phyloP scores from a whole-genome alignment of 1,140 invertebrate species.

The Zaprionus africanus region DNA sequence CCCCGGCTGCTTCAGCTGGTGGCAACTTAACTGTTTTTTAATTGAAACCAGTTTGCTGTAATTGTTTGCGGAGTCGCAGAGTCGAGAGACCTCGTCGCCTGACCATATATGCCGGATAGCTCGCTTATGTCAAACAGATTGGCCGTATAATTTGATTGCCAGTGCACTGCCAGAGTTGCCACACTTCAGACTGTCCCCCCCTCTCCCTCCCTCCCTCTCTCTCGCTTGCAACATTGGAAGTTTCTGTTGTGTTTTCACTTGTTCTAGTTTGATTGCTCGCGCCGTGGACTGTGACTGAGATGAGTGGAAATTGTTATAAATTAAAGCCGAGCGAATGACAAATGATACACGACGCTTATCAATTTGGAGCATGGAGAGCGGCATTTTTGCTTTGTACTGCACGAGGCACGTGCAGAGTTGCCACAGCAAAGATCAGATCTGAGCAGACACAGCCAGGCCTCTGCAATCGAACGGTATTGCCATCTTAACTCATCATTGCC shows the following conservation, averaged over 20 bases:
- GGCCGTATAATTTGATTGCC: constrained; percentile 64
- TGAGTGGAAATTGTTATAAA: constrained; percentile 69
- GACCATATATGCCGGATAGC: constrained; percentile 70
- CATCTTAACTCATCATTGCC: neutral
- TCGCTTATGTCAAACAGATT: constrained; percentile 78
- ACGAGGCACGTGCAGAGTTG: constrained; percentile 1
- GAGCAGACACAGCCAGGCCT: neutral
- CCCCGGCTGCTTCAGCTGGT: neutral
- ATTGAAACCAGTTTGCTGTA: constrained; percentile 79
- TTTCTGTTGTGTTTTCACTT: constrained; percentile 64
- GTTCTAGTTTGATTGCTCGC: constrained; percentile 58
- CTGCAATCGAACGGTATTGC: constrained; percentile 11
- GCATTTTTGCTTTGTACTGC: constrained; percentile 16
- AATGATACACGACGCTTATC: constrained; percentile 68
- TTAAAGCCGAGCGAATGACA: constrained; percentile 71
- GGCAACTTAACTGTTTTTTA: constrained; percentile 77
- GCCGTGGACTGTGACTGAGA: constrained; percentile 53
- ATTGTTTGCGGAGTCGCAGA: constrained; percentile 57
- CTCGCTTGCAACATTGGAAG: neutral
- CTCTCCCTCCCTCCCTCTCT: neutral
- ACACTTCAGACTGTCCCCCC: neutral
- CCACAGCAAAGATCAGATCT: neutral
- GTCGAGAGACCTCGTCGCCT: constrained; percentile 1
- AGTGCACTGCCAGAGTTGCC: neutral
- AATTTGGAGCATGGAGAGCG: constrained; percentile 60